Conservation (phyloP, 2,888 invertebrate genomes). For the Bruchidius siliquastri region DNA sequence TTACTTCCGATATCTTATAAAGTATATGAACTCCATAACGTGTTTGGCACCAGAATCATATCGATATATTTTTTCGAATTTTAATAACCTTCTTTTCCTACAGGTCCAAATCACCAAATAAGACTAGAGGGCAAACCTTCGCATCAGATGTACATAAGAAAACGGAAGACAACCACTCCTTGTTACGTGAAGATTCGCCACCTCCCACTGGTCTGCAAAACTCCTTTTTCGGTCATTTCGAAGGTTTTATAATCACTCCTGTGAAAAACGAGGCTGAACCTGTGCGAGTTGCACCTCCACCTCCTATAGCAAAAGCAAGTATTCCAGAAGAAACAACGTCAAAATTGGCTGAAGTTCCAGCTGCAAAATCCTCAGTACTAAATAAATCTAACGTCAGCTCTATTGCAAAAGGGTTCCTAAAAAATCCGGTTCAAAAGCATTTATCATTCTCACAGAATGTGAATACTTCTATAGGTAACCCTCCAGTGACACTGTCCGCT, state of each 20-base stretch:
- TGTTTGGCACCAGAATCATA: too few species aligned
- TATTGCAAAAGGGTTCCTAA: slow-evolving; percentile 26
- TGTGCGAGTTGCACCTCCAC: slow-evolving; percentile 62
- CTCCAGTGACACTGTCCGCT: slow-evolving; percentile 53
- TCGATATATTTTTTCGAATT: too few species aligned
- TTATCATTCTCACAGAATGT: slow-evolving; percentile 40
- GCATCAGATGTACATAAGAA: slow-evolving; percentile 48
- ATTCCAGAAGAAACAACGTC: slow-evolving; percentile 3
- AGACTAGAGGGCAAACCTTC: slow-evolving; percentile 42
- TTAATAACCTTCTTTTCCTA: slow-evolving; percentile 3
- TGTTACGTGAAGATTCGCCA: slow-evolving; percentile 47
- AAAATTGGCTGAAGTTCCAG: slow-evolving; percentile 8
- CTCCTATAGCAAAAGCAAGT: slow-evolving; percentile 47
- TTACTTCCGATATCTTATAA: too few species aligned
- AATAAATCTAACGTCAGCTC: slow-evolving; percentile 20
- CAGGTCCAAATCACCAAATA: slow-evolving; percentile 43
- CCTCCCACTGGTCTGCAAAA: slow-evolving; percentile 35
- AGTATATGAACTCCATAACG: too few species aligned
- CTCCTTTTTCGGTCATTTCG: slow-evolving; percentile 81
- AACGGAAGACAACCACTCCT: slow-evolving; percentile 67
- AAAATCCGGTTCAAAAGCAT: slow-evolving; percentile 31
- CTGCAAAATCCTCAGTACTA: slow-evolving; percentile 23
- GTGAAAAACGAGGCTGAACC: slow-evolving; percentile 44
- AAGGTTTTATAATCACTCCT: slow-evolving; percentile 73
- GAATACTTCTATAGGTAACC: slow-evolving; percentile 41